Base-by-base conservation (phyloP, 2,888 invertebrate genomes). In the Melanostoma mellinum region DNA sequence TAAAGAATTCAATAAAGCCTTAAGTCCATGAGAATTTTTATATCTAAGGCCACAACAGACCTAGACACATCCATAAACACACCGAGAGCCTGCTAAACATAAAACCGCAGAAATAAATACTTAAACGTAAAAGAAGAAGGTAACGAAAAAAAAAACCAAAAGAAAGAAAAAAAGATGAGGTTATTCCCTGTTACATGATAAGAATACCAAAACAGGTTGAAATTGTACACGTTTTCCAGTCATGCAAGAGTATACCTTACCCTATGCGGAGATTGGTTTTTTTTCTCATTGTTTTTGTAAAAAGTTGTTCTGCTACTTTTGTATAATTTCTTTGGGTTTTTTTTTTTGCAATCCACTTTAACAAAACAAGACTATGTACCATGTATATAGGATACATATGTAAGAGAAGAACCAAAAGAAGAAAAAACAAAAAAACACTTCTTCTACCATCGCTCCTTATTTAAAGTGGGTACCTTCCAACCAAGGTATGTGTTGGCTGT, bases 151-250 rank as follows among this genome's bases (percentile, higher is more conserved):
- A 63, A 53, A 60, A 33, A 53, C 58, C 60, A 61, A 60, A 48
- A 10, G 38, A 71, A 61, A 56, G 60, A 40, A 67, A 40, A 40
- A 40, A 20, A 63, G 73, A 78, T 74, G 65, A 84, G 74, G 84
- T 71, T 84, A 71, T 84, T 65, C 84, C 60, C 74, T 79, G 78
- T 79, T 84, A 74, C 84, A 84, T 71, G 84, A 84, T 79, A 74
- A 55, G 79, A 84, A 84, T 84, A 74, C 69, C 69, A 84, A 74
- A 84, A 84, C 84, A 84, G 84, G 84, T 84, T 84, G 84, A 79
- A 84, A 73, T 74, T 79, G 74, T 73, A 82, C 78, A 77, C 68
- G 77, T 77, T 69, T 68, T 73, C 52, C 72, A 58, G 65, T 74
- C 53, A 77, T 69, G 63, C 69, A 61, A 65, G 78, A 52, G 48